These are phyloP conservation scores for Sesamia nonagrioides DNA, from an alignment of 1,140 invertebrate species.

Conservation along the genomic window DNA sequence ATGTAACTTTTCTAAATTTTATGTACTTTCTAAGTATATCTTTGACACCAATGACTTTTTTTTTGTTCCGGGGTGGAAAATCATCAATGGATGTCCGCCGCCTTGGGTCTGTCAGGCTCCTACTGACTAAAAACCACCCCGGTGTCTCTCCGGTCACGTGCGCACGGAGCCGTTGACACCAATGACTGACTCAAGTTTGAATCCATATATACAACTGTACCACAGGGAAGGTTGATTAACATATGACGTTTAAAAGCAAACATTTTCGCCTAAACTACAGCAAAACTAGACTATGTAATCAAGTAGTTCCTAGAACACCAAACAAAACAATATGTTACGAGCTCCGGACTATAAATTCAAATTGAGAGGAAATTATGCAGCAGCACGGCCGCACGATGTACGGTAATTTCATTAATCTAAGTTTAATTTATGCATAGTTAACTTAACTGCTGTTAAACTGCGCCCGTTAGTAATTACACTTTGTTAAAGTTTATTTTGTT, in stretches of 20 bases:
- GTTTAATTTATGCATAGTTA: conserved; percentile 76
- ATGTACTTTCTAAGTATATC: too few species aligned
- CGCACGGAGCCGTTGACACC: too few species aligned
- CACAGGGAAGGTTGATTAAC: neutral
- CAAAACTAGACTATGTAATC: conserved; percentile 5
- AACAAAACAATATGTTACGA: conserved; percentile 50
- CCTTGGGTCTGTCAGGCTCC: too few species aligned
- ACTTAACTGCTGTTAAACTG: conserved; percentile 56
- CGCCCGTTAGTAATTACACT: conserved; percentile 45
- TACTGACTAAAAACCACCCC: too few species aligned
- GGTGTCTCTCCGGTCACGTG: too few species aligned
- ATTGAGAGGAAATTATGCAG: conserved; percentile 67
- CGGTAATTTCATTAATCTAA: conserved; percentile 76
- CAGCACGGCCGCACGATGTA: conserved; percentile 59
- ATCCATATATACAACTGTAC: too few species aligned
- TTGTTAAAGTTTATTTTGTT: conserved; percentile 42
- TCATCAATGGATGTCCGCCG: too few species aligned
- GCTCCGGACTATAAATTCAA: conserved; percentile 64
- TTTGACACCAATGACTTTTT: too few species aligned
- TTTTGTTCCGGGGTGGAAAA: too few species aligned
- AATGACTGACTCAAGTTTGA: too few species aligned
- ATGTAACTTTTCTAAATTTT: too few species aligned
- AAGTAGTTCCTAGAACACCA: conserved; percentile 20
- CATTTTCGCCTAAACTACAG: neutral
- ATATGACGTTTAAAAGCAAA: neutral